A percentile compares a stretch with the other conserved stretches of the same genome.
phyloP scores from a whole-genome alignment of 1,140 invertebrate genomes.

The Drosophila leontia region DNA sequence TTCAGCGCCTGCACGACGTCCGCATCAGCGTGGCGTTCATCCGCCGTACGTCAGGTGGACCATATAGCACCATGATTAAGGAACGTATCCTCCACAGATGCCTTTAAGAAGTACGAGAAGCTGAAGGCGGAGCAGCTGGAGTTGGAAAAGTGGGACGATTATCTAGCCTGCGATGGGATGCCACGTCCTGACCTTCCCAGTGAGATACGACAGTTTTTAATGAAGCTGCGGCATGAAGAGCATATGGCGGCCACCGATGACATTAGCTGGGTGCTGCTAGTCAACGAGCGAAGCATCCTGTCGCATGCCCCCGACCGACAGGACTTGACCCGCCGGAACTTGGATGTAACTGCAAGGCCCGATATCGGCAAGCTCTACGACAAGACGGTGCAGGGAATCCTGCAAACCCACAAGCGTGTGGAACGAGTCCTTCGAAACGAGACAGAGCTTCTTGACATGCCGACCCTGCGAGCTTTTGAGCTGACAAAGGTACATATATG shows the following conservation, averaged over 20 bases:
- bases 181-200: slow-evolving; percentile 55
- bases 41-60: slow-evolving; percentile 9
- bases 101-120: slow-evolving; percentile 26
- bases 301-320: slow-evolving; percentile 24
- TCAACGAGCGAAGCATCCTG: slow-evolving; percentile 53
- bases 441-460: slow-evolving; percentile 16
- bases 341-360: slow-evolving; percentile 20
- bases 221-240: slow-evolving; percentile 43
- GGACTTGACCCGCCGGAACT: slow-evolving; percentile 39
- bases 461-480: slow-evolving; percentile 13
- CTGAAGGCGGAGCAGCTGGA: slow-evolving; percentile 22
- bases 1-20: slow-evolving; percentile 57
- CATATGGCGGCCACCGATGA: neutral
- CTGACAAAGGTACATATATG: slow-evolving; percentile 2
- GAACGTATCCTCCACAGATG: slow-evolving; percentile 16
- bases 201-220: slow-evolving; percentile 55
- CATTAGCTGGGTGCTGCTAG: slow-evolving; percentile 52
- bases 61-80: neutral
- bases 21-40: slow-evolving; percentile 44
- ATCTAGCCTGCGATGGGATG: slow-evolving; percentile 63
- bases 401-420: slow-evolving; percentile 34
- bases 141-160: slow-evolving; percentile 47
- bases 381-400: slow-evolving; percentile 18
- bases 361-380: slow-evolving; percentile 62
- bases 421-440: slow-evolving; percentile 30